Conservation (phyloP, 2,888 invertebrate genomes). For the Aspidiotus destructor region DNA sequence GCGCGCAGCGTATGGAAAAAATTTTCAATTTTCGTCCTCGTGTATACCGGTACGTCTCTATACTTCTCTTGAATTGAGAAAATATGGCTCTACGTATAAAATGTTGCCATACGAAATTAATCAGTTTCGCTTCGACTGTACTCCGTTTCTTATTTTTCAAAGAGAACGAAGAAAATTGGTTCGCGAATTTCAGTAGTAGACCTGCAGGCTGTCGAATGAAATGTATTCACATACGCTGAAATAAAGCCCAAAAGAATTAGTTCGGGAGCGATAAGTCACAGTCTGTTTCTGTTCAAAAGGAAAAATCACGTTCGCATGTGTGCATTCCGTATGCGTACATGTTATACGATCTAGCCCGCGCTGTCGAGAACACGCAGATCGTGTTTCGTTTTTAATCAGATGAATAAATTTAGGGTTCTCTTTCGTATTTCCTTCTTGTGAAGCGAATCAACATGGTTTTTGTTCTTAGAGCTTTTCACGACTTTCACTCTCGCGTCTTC, state of each 20-base stretch:
- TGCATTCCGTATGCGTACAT: slow-evolving; percentile 3
- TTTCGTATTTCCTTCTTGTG: slow-evolving; percentile 9
- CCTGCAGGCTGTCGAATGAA: not conserved
- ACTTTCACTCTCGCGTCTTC: not conserved
- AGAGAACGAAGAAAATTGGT: too few relatives aligned
- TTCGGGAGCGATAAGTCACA: not conserved
- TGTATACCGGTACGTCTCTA: too few relatives aligned
- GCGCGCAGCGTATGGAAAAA: too few relatives aligned
- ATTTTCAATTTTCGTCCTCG: too few relatives aligned
- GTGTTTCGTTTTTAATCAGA: slow-evolving; percentile 27
- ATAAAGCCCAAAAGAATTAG: not conserved
- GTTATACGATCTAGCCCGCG: slow-evolving; percentile 12
- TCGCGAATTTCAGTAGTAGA: too few relatives aligned
- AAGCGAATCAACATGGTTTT: slow-evolving; percentile 1
- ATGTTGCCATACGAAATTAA: too few relatives aligned
- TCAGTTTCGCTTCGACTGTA: too few relatives aligned
- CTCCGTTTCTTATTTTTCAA: too few relatives aligned
- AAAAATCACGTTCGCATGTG: slow-evolving; percentile 19
- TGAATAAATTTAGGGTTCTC: slow-evolving; percentile 23
- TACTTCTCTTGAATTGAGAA: too few relatives aligned
- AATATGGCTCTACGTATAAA: too few relatives aligned
- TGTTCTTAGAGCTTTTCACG: not conserved
- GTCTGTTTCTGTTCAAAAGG: not conserved
- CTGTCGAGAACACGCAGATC: slow-evolving; percentile 25
- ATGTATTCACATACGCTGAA: not conserved